Conservation (phyloP, 2,113 vertebrate genomes). For the Pangasianodon gigas region DNA sequence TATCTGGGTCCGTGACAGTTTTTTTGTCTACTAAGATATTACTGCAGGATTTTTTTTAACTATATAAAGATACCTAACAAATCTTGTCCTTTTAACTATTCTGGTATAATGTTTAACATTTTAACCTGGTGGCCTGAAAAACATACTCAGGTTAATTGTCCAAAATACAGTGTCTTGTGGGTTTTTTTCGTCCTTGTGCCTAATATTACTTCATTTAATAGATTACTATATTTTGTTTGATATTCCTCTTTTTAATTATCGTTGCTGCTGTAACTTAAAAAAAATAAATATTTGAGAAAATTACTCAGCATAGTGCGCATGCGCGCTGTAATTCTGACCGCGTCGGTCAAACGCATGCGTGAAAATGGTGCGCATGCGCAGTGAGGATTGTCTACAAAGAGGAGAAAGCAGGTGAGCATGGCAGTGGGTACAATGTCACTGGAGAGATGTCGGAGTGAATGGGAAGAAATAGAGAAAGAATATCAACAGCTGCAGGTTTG, state of each 20-base stretch:
- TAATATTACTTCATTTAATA: not conserved
- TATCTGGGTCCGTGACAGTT: not conserved
- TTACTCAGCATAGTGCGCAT: not conserved
- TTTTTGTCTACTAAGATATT: not conserved
- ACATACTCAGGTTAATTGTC: not conserved
- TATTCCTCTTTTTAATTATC: not conserved
- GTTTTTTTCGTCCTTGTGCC: not conserved
- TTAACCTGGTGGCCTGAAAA: not conserved
- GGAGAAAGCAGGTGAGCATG: constrained; percentile 24
- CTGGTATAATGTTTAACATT: not conserved
- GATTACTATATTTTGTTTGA: not conserved
- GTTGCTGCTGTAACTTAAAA: not conserved
- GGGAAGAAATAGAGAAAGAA: constrained; percentile 85
- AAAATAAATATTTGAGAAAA: not conserved
- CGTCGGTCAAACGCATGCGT: not conserved
- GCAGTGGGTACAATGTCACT: constrained; percentile 67
- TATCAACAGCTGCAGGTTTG: constrained; percentile 89
- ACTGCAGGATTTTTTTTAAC: not conserved
- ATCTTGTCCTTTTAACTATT: not conserved
- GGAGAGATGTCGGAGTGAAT: constrained; percentile 78
- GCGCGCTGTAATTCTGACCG: not conserved
- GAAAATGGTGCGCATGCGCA: not conserved
- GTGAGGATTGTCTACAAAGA: not conserved
- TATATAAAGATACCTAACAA: not conserved
- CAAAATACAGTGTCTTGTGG: not conserved